phyloP scores from a whole-genome alignment of 2,797 vertebrate genomes.

The Lepilemur septentrionalis region DNA sequence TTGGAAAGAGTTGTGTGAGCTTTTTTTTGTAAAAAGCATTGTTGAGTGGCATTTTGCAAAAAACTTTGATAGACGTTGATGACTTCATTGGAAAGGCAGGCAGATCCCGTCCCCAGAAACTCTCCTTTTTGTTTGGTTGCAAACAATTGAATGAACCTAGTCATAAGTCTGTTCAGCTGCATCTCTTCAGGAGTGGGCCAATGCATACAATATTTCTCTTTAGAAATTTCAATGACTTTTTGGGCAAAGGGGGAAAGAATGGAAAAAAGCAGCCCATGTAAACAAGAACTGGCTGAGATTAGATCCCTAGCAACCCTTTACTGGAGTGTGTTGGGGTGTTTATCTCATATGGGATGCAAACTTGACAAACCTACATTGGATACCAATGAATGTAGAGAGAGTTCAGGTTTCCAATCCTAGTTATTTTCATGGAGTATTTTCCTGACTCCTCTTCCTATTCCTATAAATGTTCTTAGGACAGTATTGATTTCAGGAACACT shows the following conservation, averaged over 20 bases:
- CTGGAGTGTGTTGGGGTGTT: rapidly evolving
- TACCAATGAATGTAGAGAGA: neutral
- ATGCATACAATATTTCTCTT: neutral
- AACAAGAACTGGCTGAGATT: neutral
- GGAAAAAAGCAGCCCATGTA: neutral
- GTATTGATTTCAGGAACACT: neutral
- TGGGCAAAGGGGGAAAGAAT: neutral
- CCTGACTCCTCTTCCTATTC: neutral
- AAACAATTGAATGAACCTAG: neutral
- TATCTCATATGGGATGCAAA: neutral
- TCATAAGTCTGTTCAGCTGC: neutral
- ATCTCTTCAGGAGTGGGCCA: neutral
- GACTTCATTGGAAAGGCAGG: neutral
- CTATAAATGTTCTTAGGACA: neutral
- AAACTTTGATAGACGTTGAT: neutral
- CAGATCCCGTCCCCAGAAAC: neutral
- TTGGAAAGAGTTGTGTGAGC: neutral
- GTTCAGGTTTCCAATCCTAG: neutral
- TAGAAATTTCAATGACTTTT: neutral
- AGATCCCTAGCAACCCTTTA: neutral
- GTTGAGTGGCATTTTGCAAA: neutral
- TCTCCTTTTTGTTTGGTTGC: neutral
- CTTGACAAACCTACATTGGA: neutral
- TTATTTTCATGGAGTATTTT: neutral
- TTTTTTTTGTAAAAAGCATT: neutral